Evolutionary conservation across 2,797 vertebrate species (phyloP).

Genomic region (Dallia pectoralis): DNA sequence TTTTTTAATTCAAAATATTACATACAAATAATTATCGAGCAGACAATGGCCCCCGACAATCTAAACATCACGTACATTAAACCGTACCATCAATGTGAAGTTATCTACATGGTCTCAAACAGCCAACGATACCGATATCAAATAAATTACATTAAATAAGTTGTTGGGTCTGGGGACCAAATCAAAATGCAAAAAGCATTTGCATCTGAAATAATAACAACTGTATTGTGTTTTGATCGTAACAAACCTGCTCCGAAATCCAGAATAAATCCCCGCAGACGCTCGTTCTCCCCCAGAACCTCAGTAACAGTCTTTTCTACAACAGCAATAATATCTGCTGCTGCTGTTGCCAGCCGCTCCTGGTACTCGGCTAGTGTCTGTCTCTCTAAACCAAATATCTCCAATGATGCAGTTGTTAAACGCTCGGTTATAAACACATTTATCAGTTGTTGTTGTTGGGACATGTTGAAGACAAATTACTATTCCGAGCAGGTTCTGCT

Average conservation of each 20-base stretch:
- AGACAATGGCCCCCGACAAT: too few relatives aligned
- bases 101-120: too few relatives aligned
- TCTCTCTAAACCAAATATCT: neutral
- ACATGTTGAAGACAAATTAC: neutral
- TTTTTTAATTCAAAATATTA: too few relatives aligned
- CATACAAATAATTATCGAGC: too few relatives aligned
- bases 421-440: neutral
- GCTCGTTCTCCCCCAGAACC: neutral
- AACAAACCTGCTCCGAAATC: neutral
- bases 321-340: neutral
- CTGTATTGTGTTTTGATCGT: neutral
- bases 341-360: neutral
- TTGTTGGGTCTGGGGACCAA: too few relatives aligned
- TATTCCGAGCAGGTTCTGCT: too few relatives aligned
- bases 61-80: too few relatives aligned
- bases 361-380: neutral
- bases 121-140: too few relatives aligned
- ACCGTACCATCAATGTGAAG: too few relatives aligned
- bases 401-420: neutral
- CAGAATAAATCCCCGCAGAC: neutral
- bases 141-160: too few relatives aligned
- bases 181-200: too few relatives aligned
- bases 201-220: neutral
- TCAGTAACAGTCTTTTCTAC: neutral
- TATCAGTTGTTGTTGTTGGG: neutral